These are phyloP conservation scores for Vultur gryphus DNA, from an alignment of 2,797 vertebrate species.

Conservation along the genomic window DNA sequence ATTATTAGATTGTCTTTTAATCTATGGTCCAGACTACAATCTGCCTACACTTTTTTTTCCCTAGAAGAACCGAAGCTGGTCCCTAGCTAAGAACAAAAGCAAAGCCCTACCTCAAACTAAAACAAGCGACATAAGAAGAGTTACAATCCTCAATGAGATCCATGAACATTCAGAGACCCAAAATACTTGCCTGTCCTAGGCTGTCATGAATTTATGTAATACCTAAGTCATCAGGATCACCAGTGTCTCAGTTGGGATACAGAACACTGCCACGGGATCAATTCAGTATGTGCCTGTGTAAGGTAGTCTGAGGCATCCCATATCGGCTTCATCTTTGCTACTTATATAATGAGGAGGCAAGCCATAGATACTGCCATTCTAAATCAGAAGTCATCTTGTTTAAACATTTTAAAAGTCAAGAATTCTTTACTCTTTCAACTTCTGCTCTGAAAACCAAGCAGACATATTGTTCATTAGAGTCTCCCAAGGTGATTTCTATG, in stretches of 20 bases:
- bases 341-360: not conserved
- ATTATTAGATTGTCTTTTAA: not conserved
- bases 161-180: not conserved
- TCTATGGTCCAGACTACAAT: not conserved
- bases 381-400: not conserved
- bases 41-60: not conserved
- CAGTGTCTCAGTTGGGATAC: not conserved
- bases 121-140: not conserved
- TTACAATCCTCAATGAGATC: not conserved
- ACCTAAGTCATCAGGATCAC: not conserved
- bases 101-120: not conserved
- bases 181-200: not conserved
- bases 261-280: not conserved
- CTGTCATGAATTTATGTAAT: not conserved
- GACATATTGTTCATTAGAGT: not conserved
- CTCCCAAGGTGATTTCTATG: not conserved
- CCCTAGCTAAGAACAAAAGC: not conserved
- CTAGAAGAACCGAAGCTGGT: not conserved
- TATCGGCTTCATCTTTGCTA: not conserved
- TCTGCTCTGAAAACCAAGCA: not conserved
- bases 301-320: not conserved
- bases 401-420: not conserved
- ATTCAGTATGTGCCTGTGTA: accelerated
- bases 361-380: not conserved
- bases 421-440: not conserved